These are phyloP conservation scores for Synergus umbraculus DNA, from an alignment of 2,888 invertebrate species.

Conservation along the genomic window DNA sequence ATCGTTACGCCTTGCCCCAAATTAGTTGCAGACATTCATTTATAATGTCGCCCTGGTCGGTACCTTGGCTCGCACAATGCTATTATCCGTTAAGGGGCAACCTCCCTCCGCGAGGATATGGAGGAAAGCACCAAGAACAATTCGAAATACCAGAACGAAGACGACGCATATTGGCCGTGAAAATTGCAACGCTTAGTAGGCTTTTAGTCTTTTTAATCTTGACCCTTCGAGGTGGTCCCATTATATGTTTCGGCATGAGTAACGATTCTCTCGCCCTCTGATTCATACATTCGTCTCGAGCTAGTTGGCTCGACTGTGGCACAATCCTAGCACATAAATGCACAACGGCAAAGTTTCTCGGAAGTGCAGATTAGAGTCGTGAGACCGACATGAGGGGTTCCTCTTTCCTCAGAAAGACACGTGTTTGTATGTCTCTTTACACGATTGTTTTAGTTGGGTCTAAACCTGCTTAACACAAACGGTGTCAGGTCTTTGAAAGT, in stretches of 20 bases:
- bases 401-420: background rate
- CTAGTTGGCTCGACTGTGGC: background rate
- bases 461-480: background rate
- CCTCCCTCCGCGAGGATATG: constrained; percentile 43
- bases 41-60: constrained; percentile 70
- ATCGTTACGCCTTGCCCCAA: constrained; percentile 61
- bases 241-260: constrained; percentile 42
- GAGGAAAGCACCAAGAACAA: constrained; percentile 47
- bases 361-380: constrained; percentile 38
- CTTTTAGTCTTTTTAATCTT: constrained; percentile 62
- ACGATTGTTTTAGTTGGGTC: constrained; percentile 28
- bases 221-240: constrained; percentile 56
- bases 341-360: constrained; percentile 19
- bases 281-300: constrained; percentile 12
- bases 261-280: constrained; percentile 37
- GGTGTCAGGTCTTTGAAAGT: background rate
- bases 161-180: constrained; percentile 65
- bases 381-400: background rate
- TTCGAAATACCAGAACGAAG: constrained; percentile 49
- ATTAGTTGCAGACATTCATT: constrained; percentile 75
- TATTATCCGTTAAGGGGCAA: constrained; percentile 62
- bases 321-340: constrained; percentile 13
- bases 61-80: constrained; percentile 63
- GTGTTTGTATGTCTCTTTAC: constrained; percentile 34
- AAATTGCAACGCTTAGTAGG: constrained; percentile 63